Evolutionary conservation across 2,797 vertebrate genomes (phyloP).

Genomic region (Bradypodion pumilum): DNA sequence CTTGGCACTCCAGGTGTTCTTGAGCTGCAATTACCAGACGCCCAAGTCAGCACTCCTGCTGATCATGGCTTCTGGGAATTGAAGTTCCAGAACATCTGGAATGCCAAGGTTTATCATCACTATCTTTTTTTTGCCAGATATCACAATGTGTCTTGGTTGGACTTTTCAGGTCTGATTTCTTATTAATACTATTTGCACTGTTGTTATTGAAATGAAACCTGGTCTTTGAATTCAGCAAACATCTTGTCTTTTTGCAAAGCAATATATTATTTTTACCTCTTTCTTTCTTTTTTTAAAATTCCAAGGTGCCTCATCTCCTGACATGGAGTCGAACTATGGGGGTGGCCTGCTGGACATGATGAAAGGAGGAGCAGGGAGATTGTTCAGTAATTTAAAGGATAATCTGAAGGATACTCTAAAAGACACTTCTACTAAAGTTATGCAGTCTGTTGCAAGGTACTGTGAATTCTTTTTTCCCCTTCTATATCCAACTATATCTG

Average conservation of each 20-base stretch:
- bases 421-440: constrained; percentile 97
- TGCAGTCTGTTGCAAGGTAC: constrained; percentile 97
- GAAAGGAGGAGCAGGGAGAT: constrained; percentile 96
- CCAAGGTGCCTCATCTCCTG: constrained; percentile 82
- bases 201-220: neutral
- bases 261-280: too few species aligned
- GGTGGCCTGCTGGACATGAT: constrained; percentile 97
- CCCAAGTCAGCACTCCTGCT: too few species aligned
- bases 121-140: neutral
- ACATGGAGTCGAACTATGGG: constrained; percentile 92
- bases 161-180: neutral
- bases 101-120: too few species aligned
- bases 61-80: too few species aligned
- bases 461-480: constrained; percentile 38
- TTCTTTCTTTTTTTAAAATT: constrained; percentile 8
- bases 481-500: neutral
- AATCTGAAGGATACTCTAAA: constrained; percentile 99
- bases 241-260: neutral
- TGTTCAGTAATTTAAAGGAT: constrained; percentile 98
- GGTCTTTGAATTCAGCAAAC: neutral
- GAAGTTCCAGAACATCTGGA: too few species aligned
- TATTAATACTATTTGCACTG: rapidly evolving
- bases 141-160: neutral
- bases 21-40: too few species aligned
- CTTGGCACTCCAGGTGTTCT: too few species aligned